Conservation (phyloP, 2,113 vertebrate genomes). For the Hymenochirus boettgeri region DNA sequence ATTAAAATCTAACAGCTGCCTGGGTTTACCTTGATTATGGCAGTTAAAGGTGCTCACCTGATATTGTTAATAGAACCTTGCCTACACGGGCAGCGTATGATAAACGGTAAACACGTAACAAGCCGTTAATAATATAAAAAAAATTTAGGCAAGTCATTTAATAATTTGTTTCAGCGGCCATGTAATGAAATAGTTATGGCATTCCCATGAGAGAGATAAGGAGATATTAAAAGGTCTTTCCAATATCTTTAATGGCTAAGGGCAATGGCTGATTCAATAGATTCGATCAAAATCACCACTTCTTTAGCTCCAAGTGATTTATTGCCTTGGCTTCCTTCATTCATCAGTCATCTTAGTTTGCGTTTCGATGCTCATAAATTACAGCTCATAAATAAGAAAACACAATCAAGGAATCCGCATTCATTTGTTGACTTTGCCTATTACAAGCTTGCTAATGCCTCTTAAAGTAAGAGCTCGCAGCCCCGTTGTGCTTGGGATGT, state of each 20-base stretch:
- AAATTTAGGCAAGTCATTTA: conserved; percentile 66
- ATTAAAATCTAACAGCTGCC: no score
- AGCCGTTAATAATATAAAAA: conserved; percentile 59
- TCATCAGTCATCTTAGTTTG: conserved; percentile 83
- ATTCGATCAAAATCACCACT: conserved; percentile 88
- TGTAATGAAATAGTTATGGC: conserved; percentile 71
- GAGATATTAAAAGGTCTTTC: conserved; percentile 96
- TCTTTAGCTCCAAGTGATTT: conserved; percentile 84
- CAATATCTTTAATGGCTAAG: conserved; percentile 87
- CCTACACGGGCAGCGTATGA: not conserved
- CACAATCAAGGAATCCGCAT: conserved; percentile 95
- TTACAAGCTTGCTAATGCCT: conserved; percentile 71
- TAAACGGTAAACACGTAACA: conserved; percentile 30
- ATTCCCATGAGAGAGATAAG: conserved; percentile 79
- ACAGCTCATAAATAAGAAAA: conserved; percentile 97
- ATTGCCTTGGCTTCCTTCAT: conserved; percentile 74
- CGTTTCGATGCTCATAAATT: conserved; percentile 91
- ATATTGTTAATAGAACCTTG: no score
- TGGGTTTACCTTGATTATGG: no score
- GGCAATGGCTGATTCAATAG: conserved; percentile 95
- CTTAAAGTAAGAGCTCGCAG: conserved; percentile 42
- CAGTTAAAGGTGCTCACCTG: no score
- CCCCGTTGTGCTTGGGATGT: no score
- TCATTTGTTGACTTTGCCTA: conserved; percentile 76
- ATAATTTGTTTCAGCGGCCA: conserved; percentile 70